Evolutionary conservation across 2,888 invertebrate species (phyloP).

Genomic region (Zygaena filipendulae): DNA sequence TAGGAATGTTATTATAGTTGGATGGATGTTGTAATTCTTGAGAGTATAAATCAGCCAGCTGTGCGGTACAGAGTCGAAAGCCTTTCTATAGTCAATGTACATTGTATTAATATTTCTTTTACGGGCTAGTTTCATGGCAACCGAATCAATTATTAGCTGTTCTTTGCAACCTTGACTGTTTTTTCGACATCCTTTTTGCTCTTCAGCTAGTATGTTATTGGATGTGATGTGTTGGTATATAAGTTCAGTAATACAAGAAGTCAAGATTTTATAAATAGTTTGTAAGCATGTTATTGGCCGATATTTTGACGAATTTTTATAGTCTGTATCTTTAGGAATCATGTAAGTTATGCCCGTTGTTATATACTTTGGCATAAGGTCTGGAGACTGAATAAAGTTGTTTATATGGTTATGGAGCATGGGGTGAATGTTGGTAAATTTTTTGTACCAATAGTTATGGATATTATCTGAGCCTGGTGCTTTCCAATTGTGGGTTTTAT

Average conservation of each 20-base stretch:
- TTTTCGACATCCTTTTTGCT: slow-evolving; percentile 7
- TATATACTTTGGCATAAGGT: slow-evolving; percentile 13
- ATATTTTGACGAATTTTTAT: slow-evolving; percentile 8
- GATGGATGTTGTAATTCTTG: slow-evolving; percentile 10
- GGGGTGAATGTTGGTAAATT: slow-evolving; percentile 11
- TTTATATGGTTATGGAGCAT: slow-evolving; percentile 10
- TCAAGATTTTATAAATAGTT: slow-evolving; percentile 13
- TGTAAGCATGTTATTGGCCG: slow-evolving; percentile 14
- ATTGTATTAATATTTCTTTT: slow-evolving; percentile 2
- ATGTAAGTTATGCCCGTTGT: slow-evolving; percentile 16
- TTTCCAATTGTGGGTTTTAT: slow-evolving; percentile 15
- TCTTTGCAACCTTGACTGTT: slow-evolving; percentile 3
- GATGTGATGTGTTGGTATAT: slow-evolving; percentile 6
- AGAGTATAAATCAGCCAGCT: slow-evolving; percentile 6
- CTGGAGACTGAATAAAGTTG: slow-evolving; percentile 9
- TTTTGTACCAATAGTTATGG: slow-evolving; percentile 18
- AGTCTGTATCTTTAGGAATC: slow-evolving; percentile 10
- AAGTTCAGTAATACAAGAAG: slow-evolving; percentile 6
- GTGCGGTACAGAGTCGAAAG: slow-evolving; percentile 11
- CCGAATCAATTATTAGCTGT: slow-evolving; percentile 5
- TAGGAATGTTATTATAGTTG: slow-evolving; percentile 6
- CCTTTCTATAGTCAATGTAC: slow-evolving; percentile 11
- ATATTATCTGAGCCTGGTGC: slow-evolving; percentile 14
- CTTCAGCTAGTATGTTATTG: slow-evolving; percentile 5
- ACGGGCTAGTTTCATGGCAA: slow-evolving; percentile 2